These are phyloP conservation scores for Macrosiphum euphorbiae DNA, from an alignment of 2,888 invertebrate genomes.

Conservation along the genomic window DNA sequence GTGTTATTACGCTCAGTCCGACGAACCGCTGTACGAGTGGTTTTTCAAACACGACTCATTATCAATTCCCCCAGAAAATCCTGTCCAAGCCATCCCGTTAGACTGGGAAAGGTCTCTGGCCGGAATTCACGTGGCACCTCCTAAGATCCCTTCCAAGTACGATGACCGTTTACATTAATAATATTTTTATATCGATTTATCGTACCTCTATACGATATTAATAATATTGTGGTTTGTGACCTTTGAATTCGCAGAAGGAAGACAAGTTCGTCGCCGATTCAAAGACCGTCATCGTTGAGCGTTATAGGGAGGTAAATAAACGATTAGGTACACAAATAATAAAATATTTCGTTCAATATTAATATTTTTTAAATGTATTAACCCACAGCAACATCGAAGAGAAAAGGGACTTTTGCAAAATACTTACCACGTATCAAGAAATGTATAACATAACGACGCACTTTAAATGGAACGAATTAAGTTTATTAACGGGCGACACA, in stretches of 20 bases:
- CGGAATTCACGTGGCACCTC: not conserved
- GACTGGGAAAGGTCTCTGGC: conserved; percentile 58
- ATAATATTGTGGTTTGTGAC: not conserved
- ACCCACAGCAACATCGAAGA: not conserved
- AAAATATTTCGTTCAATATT: not conserved
- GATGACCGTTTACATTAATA: not conserved
- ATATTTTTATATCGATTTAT: too few species aligned
- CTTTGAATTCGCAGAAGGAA: not conserved
- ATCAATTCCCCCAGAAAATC: not conserved
- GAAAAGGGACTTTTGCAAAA: not conserved
- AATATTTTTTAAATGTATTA: not conserved
- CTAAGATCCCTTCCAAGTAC: not conserved
- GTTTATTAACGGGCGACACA: conserved; percentile 35
- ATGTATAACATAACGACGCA: not conserved
- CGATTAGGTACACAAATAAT: too few species aligned
- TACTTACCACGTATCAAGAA: conserved; percentile 25
- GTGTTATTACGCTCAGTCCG: conserved; percentile 40
- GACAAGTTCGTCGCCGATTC: not conserved
- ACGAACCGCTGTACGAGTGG: conserved; percentile 42
- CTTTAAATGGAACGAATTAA: conserved; percentile 34
- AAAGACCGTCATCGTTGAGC: not conserved
- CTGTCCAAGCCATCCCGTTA: conserved; percentile 1
- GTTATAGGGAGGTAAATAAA: not conserved
- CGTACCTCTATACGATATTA: too few species aligned
- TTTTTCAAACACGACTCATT: not conserved